Evolutionary conservation across 2,888 invertebrate genomes (phyloP), one percentile per base, ranked within the genome.

Genomic region (Stegophylla sp.): DNA sequence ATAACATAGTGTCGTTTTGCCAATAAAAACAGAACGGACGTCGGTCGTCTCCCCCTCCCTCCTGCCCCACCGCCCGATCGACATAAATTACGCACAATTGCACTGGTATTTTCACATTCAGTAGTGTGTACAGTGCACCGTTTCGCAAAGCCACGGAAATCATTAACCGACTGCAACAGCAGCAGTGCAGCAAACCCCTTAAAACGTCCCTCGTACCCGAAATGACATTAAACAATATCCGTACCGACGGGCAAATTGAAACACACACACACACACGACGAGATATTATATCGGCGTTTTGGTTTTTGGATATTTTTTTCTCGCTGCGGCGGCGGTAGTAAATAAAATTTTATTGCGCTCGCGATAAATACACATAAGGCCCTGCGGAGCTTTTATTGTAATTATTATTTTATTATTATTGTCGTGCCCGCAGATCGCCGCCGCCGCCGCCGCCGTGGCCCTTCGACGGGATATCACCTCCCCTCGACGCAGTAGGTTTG

Each of bases 281-380:
- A 34, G 3, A 34, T 34, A 34, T 5, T 34, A 34, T 34, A 34
- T 34, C n/a, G n/a, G n/a, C 34, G 34, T 3, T 34, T 34, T 34
- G 34, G 34, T 34, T 3, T 34, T 34, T 34, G 20, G 20, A 53
- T 3, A 71, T 28, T 28, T 12, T 56, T 41, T 71, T 56, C 56
- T 43, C 20, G 15, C 61, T 41, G 56, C 56, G 53, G 34, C 26
- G 34, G 56, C 43, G 48, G 45, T 20, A 69, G 67, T 77, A 77
- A 77, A 77, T 77, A 77, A 26, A 67, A 79, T 79, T 79, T 79
- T 79, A 79, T 79, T 77, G 76, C 64, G 23, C 34, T n/a, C 4
- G 34, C 69, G 67, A 77, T 79, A 69, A 43, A 69, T 66, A 43
- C 3, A 28, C 3, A 28, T 17, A n/a, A 66, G 53, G 43, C 75